Conservation (phyloP, 2,888 invertebrate species). For the Maniola hyperantus region DNA sequence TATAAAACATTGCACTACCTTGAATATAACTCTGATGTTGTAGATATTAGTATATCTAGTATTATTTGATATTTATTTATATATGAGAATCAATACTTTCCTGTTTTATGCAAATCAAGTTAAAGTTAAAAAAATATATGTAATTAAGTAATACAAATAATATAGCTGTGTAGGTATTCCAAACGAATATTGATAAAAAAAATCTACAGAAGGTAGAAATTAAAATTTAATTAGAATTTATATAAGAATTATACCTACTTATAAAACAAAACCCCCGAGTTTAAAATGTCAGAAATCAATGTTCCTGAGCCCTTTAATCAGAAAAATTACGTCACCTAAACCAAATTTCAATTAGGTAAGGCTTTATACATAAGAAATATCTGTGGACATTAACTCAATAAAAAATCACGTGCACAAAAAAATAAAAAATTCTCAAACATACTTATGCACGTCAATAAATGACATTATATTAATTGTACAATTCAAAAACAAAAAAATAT, state of each 20-base stretch:
- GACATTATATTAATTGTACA: conserved; percentile 15
- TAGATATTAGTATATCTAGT: not conserved
- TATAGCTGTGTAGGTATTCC: not conserved
- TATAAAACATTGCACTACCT: conserved; percentile 60
- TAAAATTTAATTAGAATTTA: not conserved
- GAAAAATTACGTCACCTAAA: not conserved
- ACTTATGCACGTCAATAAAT: conserved; percentile 9
- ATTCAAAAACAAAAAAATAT: conserved; percentile 11
- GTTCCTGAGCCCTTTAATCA: not conserved
- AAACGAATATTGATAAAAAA: not conserved
- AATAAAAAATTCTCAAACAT: conserved; percentile 6
- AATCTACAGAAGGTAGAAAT: not conserved
- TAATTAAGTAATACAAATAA: not conserved
- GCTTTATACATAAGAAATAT: conserved; percentile 6
- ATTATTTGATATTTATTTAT: conserved; percentile 1
- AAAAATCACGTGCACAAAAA: conserved; percentile 13
- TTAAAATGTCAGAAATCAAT: not conserved
- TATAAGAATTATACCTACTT: not conserved
- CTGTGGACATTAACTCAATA: conserved; percentile 8
- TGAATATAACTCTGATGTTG: conserved; percentile 33
- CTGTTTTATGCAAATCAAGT: conserved; percentile 1
- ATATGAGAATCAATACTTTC: not conserved
- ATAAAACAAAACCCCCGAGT: not conserved
- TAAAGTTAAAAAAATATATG: not conserved
- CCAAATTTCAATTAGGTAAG: not conserved